Evolutionary conservation across 2,797 vertebrate genomes (phyloP).

Genomic region (Gadopsis bispinosus): DNA sequence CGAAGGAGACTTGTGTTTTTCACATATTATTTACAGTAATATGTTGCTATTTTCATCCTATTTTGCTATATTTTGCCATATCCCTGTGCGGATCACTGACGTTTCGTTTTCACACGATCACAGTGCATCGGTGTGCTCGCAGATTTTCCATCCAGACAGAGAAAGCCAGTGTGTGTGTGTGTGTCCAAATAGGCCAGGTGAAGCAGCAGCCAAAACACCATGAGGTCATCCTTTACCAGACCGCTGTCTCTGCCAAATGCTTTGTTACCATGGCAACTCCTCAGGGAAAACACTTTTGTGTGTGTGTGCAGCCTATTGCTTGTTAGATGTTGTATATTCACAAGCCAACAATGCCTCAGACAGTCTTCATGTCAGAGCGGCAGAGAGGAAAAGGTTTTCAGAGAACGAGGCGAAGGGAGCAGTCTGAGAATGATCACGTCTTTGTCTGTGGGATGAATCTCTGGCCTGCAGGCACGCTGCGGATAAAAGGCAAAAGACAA

Average conservation of each 20-base stretch:
- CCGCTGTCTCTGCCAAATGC: slow-evolving; percentile 56
- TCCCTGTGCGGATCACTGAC: background rate
- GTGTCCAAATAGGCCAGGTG: slow-evolving; percentile 43
- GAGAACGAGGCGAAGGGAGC: background rate
- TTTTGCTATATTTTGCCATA: background rate
- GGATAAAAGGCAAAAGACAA: slow-evolving; percentile 59
- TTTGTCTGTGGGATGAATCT: slow-evolving; percentile 52
- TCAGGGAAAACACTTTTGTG: slow-evolving; percentile 33
- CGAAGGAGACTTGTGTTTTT: background rate
- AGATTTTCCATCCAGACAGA: slow-evolving; percentile 5
- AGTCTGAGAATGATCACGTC: slow-evolving; percentile 38
- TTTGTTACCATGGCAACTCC: slow-evolving; percentile 60
- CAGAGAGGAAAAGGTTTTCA: background rate
- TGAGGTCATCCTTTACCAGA: slow-evolving; percentile 63
- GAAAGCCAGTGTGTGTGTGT: background rate
- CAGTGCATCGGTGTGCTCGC: background rate
- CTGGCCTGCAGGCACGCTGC: slow-evolving; percentile 27
- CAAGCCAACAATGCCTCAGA: background rate
- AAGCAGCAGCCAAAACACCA: slow-evolving; percentile 53
- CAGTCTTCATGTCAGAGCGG: background rate
- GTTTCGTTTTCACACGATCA: background rate
- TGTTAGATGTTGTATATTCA: background rate
- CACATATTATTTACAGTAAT: background rate
- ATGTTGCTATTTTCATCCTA: background rate
- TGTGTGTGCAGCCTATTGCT: background rate